Base-by-base conservation (phyloP, 2,888 invertebrate genomes). In the Calliphora vomitoria region DNA sequence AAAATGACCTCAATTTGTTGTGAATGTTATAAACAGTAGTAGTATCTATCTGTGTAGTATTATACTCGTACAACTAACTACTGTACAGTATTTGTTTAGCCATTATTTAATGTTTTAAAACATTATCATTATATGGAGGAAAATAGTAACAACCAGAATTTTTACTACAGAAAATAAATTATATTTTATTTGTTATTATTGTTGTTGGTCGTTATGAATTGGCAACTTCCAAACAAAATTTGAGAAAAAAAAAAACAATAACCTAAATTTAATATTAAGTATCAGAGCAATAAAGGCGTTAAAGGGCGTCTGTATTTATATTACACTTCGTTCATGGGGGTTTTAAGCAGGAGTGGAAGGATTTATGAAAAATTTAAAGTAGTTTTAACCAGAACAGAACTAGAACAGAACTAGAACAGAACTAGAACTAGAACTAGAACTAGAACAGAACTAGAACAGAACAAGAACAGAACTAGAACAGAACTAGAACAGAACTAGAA, bases 1-100 rank as follows among this genome's bases (percentile, higher is more conserved):
- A 74, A 87, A 82, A 75, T 87, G 87, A 87, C 87, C 87, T 85
- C 82, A 85, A 78, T 87, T 85, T 82, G 81, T 82, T 78, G 50
- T 44, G 58, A 44, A 15, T 79, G 15, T 47, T 72, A 31, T 55
- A 18, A 68, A 71, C 60, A 69, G 50, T 53, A 76, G 50, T 53
- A 76, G 50, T 58, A 64, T 53, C n/a, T 18, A 50, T 58, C 69
- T 58, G n/a, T 69, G 6, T 0, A n/a, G 38, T 53, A 71, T 10
- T 50, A 53, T 53, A 31, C 44, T 53, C 11, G 4, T 69, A 68
- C 55, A 68, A 47, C 53, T 44, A 58, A 35, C 8, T 69, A 35
- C 25, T 68, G 47, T 13, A 71, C 44, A 68, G 76, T 66, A 82
- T 87, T 85, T 87, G 69, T 87, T 85, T 85, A 79, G 78, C 87